Evolutionary conservation across 1,140 invertebrate genomes (phyloP).

Genomic region (Apis laboriosa): DNA sequence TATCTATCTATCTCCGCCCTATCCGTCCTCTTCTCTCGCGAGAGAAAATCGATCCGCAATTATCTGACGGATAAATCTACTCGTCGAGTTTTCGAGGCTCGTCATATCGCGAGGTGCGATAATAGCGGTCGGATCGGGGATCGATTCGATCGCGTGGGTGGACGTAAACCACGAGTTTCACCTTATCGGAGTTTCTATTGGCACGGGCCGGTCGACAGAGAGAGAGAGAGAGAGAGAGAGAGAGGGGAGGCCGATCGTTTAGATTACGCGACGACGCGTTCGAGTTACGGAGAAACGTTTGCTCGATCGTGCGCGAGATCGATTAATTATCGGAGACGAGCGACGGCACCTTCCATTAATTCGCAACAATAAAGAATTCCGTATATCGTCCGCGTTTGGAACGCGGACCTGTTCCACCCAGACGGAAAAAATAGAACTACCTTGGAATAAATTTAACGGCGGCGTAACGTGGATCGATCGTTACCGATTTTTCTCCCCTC

Average conservation of each 20-base stretch:
- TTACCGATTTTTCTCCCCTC: conserved; percentile 42
- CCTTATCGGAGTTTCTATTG: not conserved
- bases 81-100: too few relatives aligned
- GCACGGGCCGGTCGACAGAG: too few relatives aligned
- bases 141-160: too few relatives aligned
- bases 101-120: too few relatives aligned
- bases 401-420: conserved; percentile 43
- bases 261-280: conserved; percentile 28
- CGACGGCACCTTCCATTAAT: conserved; percentile 38
- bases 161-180: too few relatives aligned
- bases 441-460: conserved; percentile 60
- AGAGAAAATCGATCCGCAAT: too few relatives aligned
- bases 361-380: conserved; percentile 56
- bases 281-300: not conserved
- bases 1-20: not conserved
- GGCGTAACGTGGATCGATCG: conserved; percentile 46
- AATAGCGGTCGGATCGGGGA: too few relatives aligned
- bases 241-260: conserved; percentile 22
- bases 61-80: too few relatives aligned
- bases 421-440: conserved; percentile 47
- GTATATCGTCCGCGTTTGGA: conserved; percentile 47
- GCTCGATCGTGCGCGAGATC: conserved; percentile 45
- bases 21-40: too few relatives aligned
- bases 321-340: conserved; percentile 55
- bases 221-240: too few relatives aligned